Conservation (phyloP, 2,113 vertebrate species). For the Otus sunia region DNA sequence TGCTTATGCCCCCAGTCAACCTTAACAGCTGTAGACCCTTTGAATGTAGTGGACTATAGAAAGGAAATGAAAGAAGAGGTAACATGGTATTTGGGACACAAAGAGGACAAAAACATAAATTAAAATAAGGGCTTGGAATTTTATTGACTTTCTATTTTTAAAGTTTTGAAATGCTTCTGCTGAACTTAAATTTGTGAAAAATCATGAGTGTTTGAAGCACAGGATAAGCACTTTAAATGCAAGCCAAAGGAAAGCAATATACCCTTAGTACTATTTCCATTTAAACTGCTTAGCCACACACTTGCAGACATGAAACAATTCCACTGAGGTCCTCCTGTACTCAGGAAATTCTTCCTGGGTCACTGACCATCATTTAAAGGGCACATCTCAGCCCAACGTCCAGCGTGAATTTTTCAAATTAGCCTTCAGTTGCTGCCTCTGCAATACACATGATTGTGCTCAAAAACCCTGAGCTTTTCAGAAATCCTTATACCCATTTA, state of each 20-base stretch:
- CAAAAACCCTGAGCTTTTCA: conserved; percentile 39
- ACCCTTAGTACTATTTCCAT: conserved; percentile 20
- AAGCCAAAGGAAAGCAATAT: conserved; percentile 26
- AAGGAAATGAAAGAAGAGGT: not conserved
- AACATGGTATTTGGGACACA: not conserved
- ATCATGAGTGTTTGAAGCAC: not conserved
- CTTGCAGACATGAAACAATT: conserved; percentile 54
- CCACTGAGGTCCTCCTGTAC: conserved; percentile 6
- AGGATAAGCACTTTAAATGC: conserved; percentile 8
- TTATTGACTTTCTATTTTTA: not conserved
- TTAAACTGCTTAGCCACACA: conserved; percentile 64
- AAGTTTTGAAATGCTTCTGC: not conserved
- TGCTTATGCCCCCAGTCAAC: not conserved
- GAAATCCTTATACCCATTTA: not conserved
- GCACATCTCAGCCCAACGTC: conserved; percentile 47
- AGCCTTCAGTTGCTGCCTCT: conserved; percentile 56
- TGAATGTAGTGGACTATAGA: not conserved
- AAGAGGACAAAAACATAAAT: not conserved
- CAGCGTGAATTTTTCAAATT: conserved; percentile 58
- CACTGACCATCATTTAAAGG: conserved; percentile 65
- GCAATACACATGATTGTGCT: not conserved
- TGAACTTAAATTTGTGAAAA: not conserved
- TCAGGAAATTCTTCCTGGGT: conserved; percentile 69
- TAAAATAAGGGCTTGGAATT: not conserved
- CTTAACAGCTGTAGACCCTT: not conserved